Base-by-base conservation (phyloP, 2,797 vertebrate species). In the Harpagifer antarcticus region DNA sequence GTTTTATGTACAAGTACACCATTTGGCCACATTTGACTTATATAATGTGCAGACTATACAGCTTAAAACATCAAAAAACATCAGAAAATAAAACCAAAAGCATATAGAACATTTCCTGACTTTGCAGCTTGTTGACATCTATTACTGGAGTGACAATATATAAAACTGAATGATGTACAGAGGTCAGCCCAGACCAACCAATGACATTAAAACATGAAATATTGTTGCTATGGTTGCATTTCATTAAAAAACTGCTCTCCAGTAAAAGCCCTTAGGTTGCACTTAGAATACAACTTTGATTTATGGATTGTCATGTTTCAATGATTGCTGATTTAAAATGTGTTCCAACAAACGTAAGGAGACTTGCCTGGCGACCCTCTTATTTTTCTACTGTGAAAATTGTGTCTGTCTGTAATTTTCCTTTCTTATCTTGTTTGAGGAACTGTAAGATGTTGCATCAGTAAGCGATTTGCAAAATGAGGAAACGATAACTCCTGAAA, bases 121-220 rank as follows among this genome's bases (percentile, higher is more conserved):
- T 16, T 2, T 49, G 48, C 56, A 31, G 10, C 42, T 50, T 65
- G 17, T 48, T 68, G 61, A 53, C 48, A 52, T 50, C 13, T 14
- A n/a, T 37, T 20, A 45, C 33, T 40, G 9, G 5, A 49, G 17
- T 23, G 23, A 52, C 49, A 37, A 54, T n/a, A 56, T 50, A 52
- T 23, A 48, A 31, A 58, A 9, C 17, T 64, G 55, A 70, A 43
- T 74, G 23, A 45, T 50, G 23, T 33, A 15, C 43, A 17, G 23
- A 48, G 40, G 63, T 72, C 48, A 52, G 49, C 31, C 23, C 12
- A 19, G 42, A 47, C 40, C 0, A 76, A 54, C 47, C 57, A 56
- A 72, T 31, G 60, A 57, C 70, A 59, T 61, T 68, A 60, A 37
- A 48, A 74, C 16, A 66, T 87, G 69, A 86, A 78, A 79, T 86